A percentile compares a stretch with the other conserved stretches of the same genome.
These are phyloP conservation scores for Galeopterus variegatus DNA, from an alignment of 2,113 vertebrate genomes.

Conservation along the genomic window DNA sequence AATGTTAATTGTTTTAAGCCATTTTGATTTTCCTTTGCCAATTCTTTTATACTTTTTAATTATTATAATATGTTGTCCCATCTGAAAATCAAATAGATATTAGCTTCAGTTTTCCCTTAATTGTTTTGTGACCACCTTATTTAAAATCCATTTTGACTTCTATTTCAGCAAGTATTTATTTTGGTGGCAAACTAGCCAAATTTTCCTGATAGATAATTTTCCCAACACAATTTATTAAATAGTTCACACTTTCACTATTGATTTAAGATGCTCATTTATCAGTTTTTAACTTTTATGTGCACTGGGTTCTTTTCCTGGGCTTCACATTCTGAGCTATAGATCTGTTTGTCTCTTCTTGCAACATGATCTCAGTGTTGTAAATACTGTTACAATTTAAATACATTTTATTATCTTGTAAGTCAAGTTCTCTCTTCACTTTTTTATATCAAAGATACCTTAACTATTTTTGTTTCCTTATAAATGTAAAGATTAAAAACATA, in stretches of 20 bases:
- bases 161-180: background rate
- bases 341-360: constrained; percentile 46
- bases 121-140: background rate
- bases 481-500: background rate
- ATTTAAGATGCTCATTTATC: background rate
- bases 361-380: background rate
- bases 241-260: background rate
- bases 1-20: background rate
- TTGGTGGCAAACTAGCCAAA: background rate
- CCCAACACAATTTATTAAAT: background rate
- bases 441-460: background rate
- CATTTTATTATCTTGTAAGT: background rate
- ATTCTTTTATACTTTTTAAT: background rate
- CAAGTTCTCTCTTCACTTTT: background rate
- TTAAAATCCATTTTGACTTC: background rate
- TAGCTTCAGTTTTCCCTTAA: background rate
- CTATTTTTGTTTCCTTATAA: background rate
- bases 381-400: background rate
- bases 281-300: background rate
- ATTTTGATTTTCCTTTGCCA: background rate
- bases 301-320: background rate
- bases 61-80: background rate
- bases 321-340: background rate
- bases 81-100: background rate
- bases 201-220: background rate